Conservation (phyloP, 2,797 vertebrate genomes). For the Mallotus villosus region DNA sequence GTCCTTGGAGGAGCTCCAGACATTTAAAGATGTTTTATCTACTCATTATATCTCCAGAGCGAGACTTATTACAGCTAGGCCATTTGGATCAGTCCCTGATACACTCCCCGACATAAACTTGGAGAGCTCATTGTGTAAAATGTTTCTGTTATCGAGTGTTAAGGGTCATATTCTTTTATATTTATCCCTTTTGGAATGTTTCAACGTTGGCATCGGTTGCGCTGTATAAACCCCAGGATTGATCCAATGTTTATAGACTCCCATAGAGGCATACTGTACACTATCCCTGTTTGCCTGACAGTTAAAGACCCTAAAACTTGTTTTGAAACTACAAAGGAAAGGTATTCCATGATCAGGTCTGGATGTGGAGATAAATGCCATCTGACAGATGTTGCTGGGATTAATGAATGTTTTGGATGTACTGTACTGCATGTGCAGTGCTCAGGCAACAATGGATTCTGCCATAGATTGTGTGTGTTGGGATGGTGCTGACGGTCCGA, state of each 20-base stretch:
- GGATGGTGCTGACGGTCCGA: slow-evolving; percentile 38
- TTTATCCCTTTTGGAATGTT: slow-evolving; percentile 45
- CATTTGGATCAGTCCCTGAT: slow-evolving; percentile 28
- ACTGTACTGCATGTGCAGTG: no score
- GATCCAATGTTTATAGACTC: slow-evolving; percentile 44
- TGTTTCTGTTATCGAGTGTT: slow-evolving; percentile 21
- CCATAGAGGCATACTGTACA: slow-evolving; percentile 27
- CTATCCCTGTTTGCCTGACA: slow-evolving; percentile 31
- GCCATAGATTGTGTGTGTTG: neutral
- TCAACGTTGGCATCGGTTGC: slow-evolving; percentile 39
- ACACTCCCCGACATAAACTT: slow-evolving; percentile 36
- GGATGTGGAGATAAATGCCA: neutral
- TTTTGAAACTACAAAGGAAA: slow-evolving; percentile 26
- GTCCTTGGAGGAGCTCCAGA: slow-evolving; percentile 10
- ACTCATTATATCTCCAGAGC: slow-evolving; percentile 21
- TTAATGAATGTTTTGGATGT: no score
- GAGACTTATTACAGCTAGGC: slow-evolving; percentile 7
- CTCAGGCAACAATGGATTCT: no score
- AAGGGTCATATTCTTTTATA: slow-evolving; percentile 37
- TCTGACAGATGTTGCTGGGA: no score
- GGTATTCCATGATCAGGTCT: neutral
- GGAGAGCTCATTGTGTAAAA: slow-evolving; percentile 26
- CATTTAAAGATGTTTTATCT: slow-evolving; percentile 10
- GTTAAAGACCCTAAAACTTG: slow-evolving; percentile 39
- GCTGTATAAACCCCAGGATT: slow-evolving; percentile 45